Percentiles rank a stretch among this genome's conserved stretches.
Conservation (phyloP, 2,113 vertebrate species). For the Sorex fumeus region DNA sequence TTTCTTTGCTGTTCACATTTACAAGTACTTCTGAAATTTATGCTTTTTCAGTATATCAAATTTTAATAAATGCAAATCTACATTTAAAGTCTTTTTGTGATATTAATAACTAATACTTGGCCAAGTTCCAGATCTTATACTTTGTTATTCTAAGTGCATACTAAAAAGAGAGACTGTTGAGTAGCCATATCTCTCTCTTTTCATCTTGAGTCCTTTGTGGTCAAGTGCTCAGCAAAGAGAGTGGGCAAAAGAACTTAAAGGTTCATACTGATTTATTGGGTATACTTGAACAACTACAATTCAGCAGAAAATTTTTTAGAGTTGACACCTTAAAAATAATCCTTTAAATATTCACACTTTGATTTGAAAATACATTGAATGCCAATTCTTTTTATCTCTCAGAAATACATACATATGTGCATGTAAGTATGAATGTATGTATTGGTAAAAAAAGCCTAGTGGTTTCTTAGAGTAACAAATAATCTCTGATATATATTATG, state of each 20-base stretch:
- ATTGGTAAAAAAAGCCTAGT: not conserved
- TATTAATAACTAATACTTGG: constrained; percentile 66
- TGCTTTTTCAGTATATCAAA: constrained; percentile 43
- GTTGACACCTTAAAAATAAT: constrained; percentile 60
- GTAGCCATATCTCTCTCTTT: constrained; percentile 66
- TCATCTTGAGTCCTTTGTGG: constrained; percentile 67
- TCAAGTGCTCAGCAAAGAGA: constrained; percentile 74
- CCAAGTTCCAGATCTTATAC: constrained; percentile 77
- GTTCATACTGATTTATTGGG: constrained; percentile 70
- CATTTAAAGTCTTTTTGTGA: constrained; percentile 63
- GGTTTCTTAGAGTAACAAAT: constrained; percentile 51
- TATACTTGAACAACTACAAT: constrained; percentile 80
- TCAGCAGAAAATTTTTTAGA: constrained; percentile 74
- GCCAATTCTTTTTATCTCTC: constrained; percentile 64
- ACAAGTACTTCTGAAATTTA: constrained; percentile 69
- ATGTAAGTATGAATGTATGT: not conserved
- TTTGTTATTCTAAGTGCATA: constrained; percentile 54
- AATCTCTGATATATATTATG: constrained; percentile 20
- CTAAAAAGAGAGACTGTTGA: constrained; percentile 70
- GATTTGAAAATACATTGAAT: constrained; percentile 72
- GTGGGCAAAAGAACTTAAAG: constrained; percentile 65
- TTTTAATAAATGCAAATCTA: constrained; percentile 66
- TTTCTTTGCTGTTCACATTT: constrained; percentile 80
- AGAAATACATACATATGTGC: not conserved
- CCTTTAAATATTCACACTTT: constrained; percentile 68